Percentiles rank a stretch among this genome's conserved stretches.
Conservation (phyloP, 2,797 vertebrate genomes). For the Scyliorhinus canicula region DNA sequence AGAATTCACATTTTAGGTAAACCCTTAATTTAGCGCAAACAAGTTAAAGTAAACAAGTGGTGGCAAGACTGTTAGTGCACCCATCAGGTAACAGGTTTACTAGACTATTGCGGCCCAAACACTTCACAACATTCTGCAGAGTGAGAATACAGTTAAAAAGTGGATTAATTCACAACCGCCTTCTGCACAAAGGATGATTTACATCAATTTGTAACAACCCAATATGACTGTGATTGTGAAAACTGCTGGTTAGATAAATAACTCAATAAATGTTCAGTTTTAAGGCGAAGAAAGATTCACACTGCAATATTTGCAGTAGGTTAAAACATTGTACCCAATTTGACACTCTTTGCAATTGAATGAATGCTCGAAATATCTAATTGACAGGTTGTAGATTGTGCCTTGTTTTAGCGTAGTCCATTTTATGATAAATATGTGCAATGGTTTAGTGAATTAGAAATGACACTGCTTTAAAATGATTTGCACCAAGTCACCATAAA, state of each 20-base stretch:
- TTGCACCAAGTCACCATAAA: neutral
- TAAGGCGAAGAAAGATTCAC: neutral
- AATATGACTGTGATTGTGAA: neutral
- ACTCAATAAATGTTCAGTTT: neutral
- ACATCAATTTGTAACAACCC: neutral
- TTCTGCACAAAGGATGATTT: neutral
- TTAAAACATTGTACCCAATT: neutral
- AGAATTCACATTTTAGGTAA: neutral
- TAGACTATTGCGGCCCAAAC: no score
- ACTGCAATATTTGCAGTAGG: neutral
- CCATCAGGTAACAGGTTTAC: neutral
- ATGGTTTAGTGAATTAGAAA: neutral
- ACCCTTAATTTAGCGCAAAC: neutral
- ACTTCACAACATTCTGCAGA: neutral
- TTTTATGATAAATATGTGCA: constrained; percentile 13
- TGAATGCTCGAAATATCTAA: neutral
- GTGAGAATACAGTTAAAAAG: neutral
- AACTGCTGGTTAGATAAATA: constrained; percentile 1
- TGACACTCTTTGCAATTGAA: neutral
- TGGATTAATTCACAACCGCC: neutral
- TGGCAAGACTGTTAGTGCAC: neutral
- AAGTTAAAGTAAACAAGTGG: neutral
- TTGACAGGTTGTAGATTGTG: neutral
- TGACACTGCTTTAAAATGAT: neutral
- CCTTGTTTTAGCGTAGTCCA: neutral